Evolutionary conservation across 2,888 invertebrate species (phyloP).

Genomic region (Herminia tarsipennalis): DNA sequence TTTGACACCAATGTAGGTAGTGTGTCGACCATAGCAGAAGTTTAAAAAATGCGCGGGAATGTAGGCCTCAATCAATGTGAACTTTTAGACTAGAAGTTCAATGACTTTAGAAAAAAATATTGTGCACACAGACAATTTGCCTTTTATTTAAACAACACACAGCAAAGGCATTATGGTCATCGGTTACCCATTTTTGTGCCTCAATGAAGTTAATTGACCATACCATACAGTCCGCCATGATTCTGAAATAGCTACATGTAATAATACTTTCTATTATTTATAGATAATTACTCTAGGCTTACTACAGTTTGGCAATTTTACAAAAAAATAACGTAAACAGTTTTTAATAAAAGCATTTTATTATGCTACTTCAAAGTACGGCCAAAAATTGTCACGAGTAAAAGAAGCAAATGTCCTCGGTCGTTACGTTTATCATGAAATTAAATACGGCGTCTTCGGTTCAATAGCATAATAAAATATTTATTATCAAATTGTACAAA

Average conservation of each 20-base stretch:
- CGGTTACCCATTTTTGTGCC: conserved; percentile 49
- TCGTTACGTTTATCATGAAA: not conserved
- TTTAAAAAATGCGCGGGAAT: no score
- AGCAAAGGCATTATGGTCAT: conserved; percentile 22
- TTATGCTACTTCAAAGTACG: not conserved
- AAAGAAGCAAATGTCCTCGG: no score
- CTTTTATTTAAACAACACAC: conserved; percentile 30
- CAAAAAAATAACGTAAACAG: conserved; percentile 35
- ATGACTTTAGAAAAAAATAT: no score
- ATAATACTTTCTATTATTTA: conserved; percentile 64
- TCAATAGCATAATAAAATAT: not conserved
- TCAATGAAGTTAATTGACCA: conserved; percentile 68
- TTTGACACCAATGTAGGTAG: no score
- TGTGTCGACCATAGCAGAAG: no score
- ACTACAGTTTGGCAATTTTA: conserved; percentile 65
- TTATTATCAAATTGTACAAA: no score
- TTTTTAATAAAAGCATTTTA: conserved; percentile 12
- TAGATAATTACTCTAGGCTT: conserved; percentile 48
- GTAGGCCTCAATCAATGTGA: no score
- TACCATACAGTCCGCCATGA: conserved; percentile 55
- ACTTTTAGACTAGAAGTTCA: no score
- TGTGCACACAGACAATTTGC: no score
- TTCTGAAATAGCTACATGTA: conserved; percentile 57
- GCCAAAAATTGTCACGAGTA: not conserved
- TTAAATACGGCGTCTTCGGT: not conserved